phyloP scores from a whole-genome alignment of 2,113 vertebrate species.

The Malaclemys terrapin region DNA sequence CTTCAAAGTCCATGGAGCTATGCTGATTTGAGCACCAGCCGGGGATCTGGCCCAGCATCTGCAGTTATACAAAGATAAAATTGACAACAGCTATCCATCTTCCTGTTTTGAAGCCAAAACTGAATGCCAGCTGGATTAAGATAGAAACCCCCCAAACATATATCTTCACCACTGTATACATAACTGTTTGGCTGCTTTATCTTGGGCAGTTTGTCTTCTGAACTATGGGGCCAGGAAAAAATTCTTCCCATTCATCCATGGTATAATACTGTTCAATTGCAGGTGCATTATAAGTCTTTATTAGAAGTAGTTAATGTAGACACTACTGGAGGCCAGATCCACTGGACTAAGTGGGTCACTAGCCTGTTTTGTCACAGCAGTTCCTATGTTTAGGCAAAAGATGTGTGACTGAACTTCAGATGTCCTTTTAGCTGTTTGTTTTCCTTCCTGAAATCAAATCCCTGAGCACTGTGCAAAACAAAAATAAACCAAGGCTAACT shows the following conservation, averaged over 20 bases:
- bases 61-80: slow-evolving; percentile 48
- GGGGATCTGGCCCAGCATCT: slow-evolving; percentile 8
- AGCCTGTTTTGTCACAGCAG: slow-evolving; percentile 30
- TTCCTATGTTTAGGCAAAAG: slow-evolving; percentile 50
- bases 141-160: slow-evolving; percentile 36
- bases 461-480: slow-evolving; percentile 61
- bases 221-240: background rate
- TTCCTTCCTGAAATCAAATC: slow-evolving; percentile 74
- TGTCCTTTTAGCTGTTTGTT: slow-evolving; percentile 67
- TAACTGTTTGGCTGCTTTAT: background rate
- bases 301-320: background rate
- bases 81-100: slow-evolving; percentile 44
- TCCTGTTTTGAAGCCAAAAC: background rate
- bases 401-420: slow-evolving; percentile 42
- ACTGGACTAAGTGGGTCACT: background rate
- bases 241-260: background rate
- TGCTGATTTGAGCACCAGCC: slow-evolving; percentile 22
- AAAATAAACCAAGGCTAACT: slow-evolving; percentile 65
- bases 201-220: slow-evolving; percentile 45
- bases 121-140: background rate
- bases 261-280: background rate
- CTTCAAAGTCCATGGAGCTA: slow-evolving; percentile 44
- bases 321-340: background rate
- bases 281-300: background rate
- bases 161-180: slow-evolving; percentile 21